Base-by-base conservation (phyloP, 2,888 invertebrate species). In the Laothoe populi region DNA sequence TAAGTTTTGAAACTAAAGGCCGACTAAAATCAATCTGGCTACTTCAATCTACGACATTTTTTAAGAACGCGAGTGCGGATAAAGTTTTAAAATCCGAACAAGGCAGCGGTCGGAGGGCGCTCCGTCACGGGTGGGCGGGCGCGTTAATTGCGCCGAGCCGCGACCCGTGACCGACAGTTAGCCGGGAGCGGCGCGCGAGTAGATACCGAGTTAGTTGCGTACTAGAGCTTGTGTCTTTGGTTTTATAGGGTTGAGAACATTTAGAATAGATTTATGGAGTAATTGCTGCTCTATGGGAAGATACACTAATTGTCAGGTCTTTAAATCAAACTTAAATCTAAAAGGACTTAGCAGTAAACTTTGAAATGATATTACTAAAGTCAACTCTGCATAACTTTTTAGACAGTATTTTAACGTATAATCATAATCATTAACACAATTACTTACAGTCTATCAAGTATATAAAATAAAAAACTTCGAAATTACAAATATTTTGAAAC, bases 61-160 rank as follows among this genome's bases (percentile, higher is more conserved):
- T 19, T 10, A 10, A 16, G 16, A 53, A 31, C 53, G 16, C 49
- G 26, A 49, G 49, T 35, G 11, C 35, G 19, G 53, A 53, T 53
- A 35, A 35, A 53, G 53, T 53, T 53, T 53, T 35, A 53, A 53
- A 53, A 53, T 53, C 42, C 60, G 49, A 26, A 61, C 40, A 40
- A 49, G 60, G 42, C 58, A 57, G 38, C 63, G 48, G 57, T 69
- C 63, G 67, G 63, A 60, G 65, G 70, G 70, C 72, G 76, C 74
- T 70, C 66, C 74, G 87, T 82, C 83, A 78, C 88, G 89, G 88
- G 88, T 87, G 88, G 88, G 76, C 78, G 88, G 73, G 64, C 77
- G 65, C 70, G 68, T 78, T 89, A 86, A 90, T 87, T 82, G 86
- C 74, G 70, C 69, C 40, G 67, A 64, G 72, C 78, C 62, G 70